These are phyloP conservation scores for Drosophila atroscutellata DNA, from an alignment of 2,888 invertebrate genomes.

Conservation along the genomic window DNA sequence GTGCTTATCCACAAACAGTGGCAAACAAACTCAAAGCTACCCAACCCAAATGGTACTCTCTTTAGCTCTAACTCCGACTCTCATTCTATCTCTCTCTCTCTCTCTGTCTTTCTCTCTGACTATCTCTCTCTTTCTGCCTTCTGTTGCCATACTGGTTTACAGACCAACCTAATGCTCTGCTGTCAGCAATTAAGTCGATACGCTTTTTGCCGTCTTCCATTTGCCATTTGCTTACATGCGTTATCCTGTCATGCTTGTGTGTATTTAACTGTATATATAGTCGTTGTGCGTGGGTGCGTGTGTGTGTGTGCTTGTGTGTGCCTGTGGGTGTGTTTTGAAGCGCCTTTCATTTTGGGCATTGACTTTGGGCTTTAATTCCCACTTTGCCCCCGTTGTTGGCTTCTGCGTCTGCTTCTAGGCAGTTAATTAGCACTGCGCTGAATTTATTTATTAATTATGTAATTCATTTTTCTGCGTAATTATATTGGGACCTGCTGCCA, in stretches of 20 bases:
- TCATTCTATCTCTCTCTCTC: conserved; percentile 23
- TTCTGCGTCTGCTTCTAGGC: conserved; percentile 17
- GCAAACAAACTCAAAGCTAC: conserved; percentile 11
- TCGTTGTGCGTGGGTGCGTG: background rate
- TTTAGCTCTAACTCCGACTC: conserved; percentile 29
- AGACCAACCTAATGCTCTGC: conserved; percentile 52
- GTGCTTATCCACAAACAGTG: conserved; percentile 25
- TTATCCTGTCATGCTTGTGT: conserved; percentile 50
- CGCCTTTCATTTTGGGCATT: conserved; percentile 58
- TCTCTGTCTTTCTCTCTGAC: background rate
- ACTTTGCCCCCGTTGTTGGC: background rate
- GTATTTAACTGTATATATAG: conserved; percentile 21
- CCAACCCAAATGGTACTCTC: conserved; percentile 5
- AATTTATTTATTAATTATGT: conserved; percentile 80
- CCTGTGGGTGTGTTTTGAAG: conserved; percentile 50
- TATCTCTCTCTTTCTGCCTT: background rate
- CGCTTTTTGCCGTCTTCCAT: conserved; percentile 55
- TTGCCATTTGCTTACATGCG: conserved; percentile 62
- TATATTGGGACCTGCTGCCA: conserved; percentile 68
- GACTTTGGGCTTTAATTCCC: conserved; percentile 59
- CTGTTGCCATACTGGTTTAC: conserved; percentile 4
- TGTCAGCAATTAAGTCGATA: conserved; percentile 71
- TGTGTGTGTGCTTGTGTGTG: conserved; percentile 15
- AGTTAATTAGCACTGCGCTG: conserved; percentile 74
- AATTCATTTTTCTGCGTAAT: conserved; percentile 79